Base-by-base conservation (phyloP, 2,113 vertebrate genomes). In the Sinocyclocheilus rhinocerous region DNA sequence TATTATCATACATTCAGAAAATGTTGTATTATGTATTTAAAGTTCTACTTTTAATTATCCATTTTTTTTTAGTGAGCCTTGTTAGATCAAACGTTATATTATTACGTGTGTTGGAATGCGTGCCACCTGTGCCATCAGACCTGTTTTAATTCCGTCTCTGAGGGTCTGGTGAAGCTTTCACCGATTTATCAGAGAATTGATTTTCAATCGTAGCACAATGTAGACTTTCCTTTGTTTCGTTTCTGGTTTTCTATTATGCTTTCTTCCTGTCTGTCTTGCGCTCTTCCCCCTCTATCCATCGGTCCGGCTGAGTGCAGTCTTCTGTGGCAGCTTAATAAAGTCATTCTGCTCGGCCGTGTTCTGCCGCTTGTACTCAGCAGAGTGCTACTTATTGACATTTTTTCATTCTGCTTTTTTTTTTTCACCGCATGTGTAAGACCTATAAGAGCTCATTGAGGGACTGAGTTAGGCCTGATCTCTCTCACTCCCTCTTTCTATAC, bases 301-400 rank as follows among this genome's bases (percentile, higher is more conserved):
- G 52, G 69, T 82, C 85, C 55, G 75, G 39, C 57, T 83, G 70
- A 84, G 63, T 55, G 88, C 83, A 87, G 84, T 85, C 67, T 79
- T 89, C 89, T 87, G 90, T 87, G 88, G 90, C 89, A 87, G 90
- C 84, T 89, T 88, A 88, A 88, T 89, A 86, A 88, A 76, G 87
- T 77, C 89, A 83, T 88, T 90, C 84, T 88, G 88, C 84, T 83
- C 61, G n/a, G 59, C 84, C 69, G 55, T 88, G 87, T 87, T 76
- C 84, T 81, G 87, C 80, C 50, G 79, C 82, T 88, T 88, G 84
- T 75, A 89, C 83, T 91, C 91, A 89, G 90, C 91, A 90, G 76
- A 86, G 57, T 88, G 83, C 84, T 83, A 86, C 52, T 86, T 88
- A 84, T 82, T 88, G 76, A 63, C 61, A 78, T 76, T 84, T 88